Evolutionary conservation across 2,888 invertebrate species (phyloP).

Genomic region (Ophion slaviceki): DNA sequence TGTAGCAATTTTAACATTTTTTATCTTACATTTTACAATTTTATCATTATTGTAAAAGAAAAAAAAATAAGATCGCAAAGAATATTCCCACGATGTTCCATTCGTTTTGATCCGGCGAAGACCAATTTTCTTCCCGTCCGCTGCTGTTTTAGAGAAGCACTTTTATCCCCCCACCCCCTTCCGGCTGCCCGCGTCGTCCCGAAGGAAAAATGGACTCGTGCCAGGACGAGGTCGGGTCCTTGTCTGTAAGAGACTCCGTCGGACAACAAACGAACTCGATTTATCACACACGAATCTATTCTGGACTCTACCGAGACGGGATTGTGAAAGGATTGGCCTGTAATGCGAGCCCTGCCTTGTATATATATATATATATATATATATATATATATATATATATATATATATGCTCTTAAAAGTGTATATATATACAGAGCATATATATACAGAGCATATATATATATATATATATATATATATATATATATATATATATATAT

Average conservation of each 20-base stretch:
- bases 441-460: too few species aligned
- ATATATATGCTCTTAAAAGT: not conserved
- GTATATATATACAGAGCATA: too few species aligned
- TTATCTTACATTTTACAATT: not conserved
- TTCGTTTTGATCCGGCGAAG: not conserved
- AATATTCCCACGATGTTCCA: not conserved
- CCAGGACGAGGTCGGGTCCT: not conserved
- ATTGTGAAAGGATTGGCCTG: slow-evolving; percentile 51
- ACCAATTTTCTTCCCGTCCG: not conserved
- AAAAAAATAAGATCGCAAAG: not conserved
- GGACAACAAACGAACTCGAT: slow-evolving; percentile 58
- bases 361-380: not conserved
- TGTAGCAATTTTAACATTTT: not conserved
- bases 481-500: not conserved
- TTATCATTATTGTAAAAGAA: not conserved
- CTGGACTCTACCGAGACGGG: slow-evolving; percentile 16
- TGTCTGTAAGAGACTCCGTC: slow-evolving; percentile 27
- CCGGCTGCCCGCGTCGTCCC: not conserved
- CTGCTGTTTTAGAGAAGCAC: not conserved
- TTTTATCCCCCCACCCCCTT: not conserved
- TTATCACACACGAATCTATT: slow-evolving; percentile 51
- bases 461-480: not conserved
- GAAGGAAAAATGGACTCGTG: slow-evolving; percentile 6
- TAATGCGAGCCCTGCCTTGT: not conserved
- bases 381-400: not conserved